Percentiles rank a stretch among this genome's conserved stretches.
phyloP scores from a whole-genome alignment of 2,797 vertebrate genomes.

The Lepidocolaptes lacrymiger region DNA sequence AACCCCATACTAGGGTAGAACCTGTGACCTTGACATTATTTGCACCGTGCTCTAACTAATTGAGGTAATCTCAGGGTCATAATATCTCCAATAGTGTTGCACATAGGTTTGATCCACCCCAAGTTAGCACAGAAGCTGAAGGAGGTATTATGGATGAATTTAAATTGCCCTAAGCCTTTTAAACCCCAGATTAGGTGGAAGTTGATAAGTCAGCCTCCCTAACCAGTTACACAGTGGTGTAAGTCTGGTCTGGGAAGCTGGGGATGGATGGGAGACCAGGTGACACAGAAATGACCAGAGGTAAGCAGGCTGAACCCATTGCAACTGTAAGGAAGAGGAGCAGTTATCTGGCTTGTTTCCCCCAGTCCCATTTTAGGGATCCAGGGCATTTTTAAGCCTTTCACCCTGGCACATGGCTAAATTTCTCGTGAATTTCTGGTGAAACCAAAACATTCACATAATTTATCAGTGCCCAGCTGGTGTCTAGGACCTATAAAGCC shows the following conservation, averaged over 20 bases:
- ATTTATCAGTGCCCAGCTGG: neutral
- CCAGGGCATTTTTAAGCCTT: neutral
- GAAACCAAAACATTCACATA: neutral
- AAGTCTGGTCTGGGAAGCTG: neutral
- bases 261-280: neutral
- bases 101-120: accelerated
- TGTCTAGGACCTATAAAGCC: neutral
- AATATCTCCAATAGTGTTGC: neutral
- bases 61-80: neutral
- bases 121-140: neutral
- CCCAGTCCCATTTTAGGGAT: neutral
- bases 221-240: neutral
- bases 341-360: neutral
- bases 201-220: accelerated
- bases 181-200: neutral
- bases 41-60: neutral
- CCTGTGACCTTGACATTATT: neutral
- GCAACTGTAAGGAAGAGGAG: neutral
- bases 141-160: neutral
- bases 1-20: neutral
- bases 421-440: neutral
- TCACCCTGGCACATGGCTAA: neutral
- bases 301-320: neutral
- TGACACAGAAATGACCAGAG: neutral
- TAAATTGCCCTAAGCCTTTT: neutral